These are phyloP conservation scores for Psophia crepitans DNA, from an alignment of 2,113 vertebrate genomes.

Conservation along the genomic window DNA sequence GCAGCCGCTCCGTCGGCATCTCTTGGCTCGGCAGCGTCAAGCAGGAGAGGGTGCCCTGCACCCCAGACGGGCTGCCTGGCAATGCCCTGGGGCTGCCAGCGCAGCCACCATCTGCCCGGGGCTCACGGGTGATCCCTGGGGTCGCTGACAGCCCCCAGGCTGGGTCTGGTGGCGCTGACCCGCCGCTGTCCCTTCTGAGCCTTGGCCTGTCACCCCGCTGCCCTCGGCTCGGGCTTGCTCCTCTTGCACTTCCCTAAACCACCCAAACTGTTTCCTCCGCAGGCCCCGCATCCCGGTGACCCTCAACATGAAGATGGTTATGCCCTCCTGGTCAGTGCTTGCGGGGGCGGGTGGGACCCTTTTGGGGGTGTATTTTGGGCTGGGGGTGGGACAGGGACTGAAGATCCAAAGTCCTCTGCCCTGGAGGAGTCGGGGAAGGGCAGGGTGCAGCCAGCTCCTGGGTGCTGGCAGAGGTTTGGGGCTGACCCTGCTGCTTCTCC, in stretches of 20 bases:
- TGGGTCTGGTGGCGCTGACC: neutral
- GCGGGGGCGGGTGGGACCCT: neutral
- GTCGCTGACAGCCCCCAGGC: neutral
- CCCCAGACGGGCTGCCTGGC: neutral
- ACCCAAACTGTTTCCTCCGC: neutral
- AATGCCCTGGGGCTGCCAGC: neutral
- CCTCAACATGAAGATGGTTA: constrained; percentile 91
- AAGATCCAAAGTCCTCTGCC: neutral
- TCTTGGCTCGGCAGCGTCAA: neutral
- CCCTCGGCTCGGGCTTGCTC: neutral
- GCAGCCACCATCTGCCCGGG: neutral
- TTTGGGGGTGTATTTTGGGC: neutral
- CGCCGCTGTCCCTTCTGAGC: neutral
- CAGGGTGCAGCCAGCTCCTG: neutral
- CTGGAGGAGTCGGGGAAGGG: neutral
- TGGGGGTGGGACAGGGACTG: no score
- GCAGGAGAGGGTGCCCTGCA: neutral
- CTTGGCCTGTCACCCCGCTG: neutral
- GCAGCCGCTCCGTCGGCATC: neutral
- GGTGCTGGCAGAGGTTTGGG: neutral
- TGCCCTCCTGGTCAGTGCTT: constrained; percentile 93
- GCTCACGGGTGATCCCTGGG: neutral
- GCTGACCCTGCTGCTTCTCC: neutral
- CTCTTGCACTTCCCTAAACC: neutral
- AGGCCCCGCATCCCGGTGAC: constrained; percentile 93